Evolutionary conservation across 2,888 invertebrate species (phyloP), one percentile per base, ranked within the genome.

Genomic region (Cosmorhoe ocellata): DNA sequence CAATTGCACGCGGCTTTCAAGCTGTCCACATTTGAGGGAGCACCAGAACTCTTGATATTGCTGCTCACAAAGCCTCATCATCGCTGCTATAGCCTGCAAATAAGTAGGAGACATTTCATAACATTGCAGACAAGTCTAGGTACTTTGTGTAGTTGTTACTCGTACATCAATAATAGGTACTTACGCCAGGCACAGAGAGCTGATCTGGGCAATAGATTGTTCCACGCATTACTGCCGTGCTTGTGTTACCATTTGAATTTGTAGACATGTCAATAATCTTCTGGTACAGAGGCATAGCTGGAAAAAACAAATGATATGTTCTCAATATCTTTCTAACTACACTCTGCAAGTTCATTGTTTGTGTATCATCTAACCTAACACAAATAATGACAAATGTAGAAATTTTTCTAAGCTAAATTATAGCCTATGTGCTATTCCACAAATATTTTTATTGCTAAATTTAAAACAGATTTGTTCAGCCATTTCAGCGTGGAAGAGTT

Each of bases 221-320:
- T 10, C 90, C 90, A 28, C 86, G 71, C 9, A 77, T 71, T 39
- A 84, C 71, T 28, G 69, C 76, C 3, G 76, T 76, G 52, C 75
- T 83, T 11, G 79, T 73, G 57, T 73, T 80, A 42, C 74, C 84
- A n/a, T 75, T 67, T 4, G 77, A 71, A 41, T 71, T 81, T 43
- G 94, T 93, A 33, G 94, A 95, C 12, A 95, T 77, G 66, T 97
- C 96, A 32, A 97, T 92, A 30, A 98, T 89, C 75, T 95, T 93
- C 75, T 97, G 95, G 79, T 96, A 96, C 5, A 95, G 78, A 5
- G 95, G 93, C 77, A 95, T 89, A 11, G 94, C 93, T 86, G 79
- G 63, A 86, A 61, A 13, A 48, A 7, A 40, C 3, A 10, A 10
- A 9, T 9, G 1, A 6, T 24, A 24, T 7, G 3, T 18, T 18